These are phyloP conservation scores for Drosophila subquinaria DNA, from an alignment of 2,888 invertebrate genomes.

Conservation along the genomic window DNA sequence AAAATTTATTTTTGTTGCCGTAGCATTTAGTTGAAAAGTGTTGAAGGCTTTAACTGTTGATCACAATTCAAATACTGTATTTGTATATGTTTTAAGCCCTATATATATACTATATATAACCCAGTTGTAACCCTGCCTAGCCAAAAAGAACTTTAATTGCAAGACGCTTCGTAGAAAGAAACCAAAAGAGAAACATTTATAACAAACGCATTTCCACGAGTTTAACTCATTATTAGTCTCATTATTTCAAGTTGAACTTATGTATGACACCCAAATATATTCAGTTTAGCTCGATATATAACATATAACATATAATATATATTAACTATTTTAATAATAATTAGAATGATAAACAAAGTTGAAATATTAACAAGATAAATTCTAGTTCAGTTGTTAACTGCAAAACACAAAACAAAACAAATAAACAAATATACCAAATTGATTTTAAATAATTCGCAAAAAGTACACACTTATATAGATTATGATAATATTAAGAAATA, in stretches of 20 bases:
- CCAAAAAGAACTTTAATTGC: constrained; percentile 45
- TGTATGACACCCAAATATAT: constrained; percentile 41
- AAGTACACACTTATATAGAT: constrained; percentile 24
- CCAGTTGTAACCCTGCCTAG: constrained; percentile 52
- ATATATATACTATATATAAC: constrained; percentile 22
- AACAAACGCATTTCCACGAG: constrained; percentile 78
- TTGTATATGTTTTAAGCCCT: constrained; percentile 31
- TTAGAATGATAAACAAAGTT: constrained; percentile 50
- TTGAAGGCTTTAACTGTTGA: constrained; percentile 62
- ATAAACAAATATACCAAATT: constrained; percentile 19
- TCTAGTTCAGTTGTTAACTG: constrained; percentile 63
- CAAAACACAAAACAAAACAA: constrained; percentile 20
- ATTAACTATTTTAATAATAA: constrained; percentile 41
- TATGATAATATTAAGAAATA: constrained; percentile 10
- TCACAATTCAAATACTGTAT: constrained; percentile 34
- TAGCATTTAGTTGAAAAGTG: constrained; percentile 68
- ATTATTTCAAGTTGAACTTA: constrained; percentile 60
- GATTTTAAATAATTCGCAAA: constrained; percentile 16
- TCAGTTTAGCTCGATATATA: constrained; percentile 57
- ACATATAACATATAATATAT: constrained; percentile 32
- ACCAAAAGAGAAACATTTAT: constrained; percentile 43
- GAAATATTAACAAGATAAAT: constrained; percentile 53
- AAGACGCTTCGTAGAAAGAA: constrained; percentile 55
- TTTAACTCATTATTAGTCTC: constrained; percentile 72
- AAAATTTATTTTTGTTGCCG: constrained; percentile 54